Conservation (phyloP, 2,113 vertebrate species). For the Picathartes gymnocephalus region DNA sequence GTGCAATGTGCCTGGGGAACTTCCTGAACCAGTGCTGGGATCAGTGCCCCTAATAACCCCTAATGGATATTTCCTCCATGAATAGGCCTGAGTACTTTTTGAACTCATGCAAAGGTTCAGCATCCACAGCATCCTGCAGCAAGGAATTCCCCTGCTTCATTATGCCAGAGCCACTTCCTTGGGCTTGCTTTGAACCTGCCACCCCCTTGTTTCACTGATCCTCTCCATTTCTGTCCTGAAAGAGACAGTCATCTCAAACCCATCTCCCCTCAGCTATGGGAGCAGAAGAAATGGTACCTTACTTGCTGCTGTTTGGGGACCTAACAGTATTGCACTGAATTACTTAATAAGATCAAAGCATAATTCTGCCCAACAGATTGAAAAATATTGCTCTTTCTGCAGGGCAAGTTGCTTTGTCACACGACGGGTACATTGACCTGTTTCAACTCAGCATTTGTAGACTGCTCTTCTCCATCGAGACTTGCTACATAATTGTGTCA, state of each 20-base stretch:
- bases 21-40: background rate
- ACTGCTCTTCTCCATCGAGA: background rate
- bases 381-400: background rate
- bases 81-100: background rate
- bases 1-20: background rate
- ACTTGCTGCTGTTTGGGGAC: background rate
- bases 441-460: background rate
- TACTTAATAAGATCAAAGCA: background rate
- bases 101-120: constrained; percentile 25
- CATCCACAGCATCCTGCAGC: background rate
- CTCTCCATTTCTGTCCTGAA: background rate
- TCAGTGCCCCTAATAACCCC: background rate
- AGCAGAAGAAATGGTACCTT: background rate
- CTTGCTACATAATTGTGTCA: background rate
- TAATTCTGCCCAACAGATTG: background rate
- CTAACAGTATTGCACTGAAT: background rate
- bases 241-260: background rate
- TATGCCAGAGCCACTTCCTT: background rate
- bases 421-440: accelerated
- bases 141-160: background rate
- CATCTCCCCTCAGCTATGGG: background rate
- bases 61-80: background rate
- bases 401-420: background rate
- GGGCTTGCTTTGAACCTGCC: background rate
- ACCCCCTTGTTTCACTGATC: background rate